Evolutionary conservation across 2,113 vertebrate species (phyloP), one percentile per base, ranked within the genome.

Genomic region (Myrmophylax atrothorax): DNA sequence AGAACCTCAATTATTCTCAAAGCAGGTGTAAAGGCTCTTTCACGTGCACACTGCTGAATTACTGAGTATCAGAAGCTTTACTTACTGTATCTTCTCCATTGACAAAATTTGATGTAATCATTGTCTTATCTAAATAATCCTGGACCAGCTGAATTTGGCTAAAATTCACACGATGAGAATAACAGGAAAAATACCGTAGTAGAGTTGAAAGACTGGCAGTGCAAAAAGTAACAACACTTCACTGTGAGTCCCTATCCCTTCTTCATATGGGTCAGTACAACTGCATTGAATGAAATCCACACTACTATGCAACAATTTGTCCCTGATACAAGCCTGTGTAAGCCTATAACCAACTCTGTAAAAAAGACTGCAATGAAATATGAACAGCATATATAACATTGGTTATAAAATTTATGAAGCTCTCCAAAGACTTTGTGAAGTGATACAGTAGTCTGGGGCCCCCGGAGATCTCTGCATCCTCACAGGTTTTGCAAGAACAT

Each of bases 401-500:
- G 7, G 14, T 63, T 73, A 60, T 25, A 64, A 77, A 59, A 69
- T 50, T 62, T 53, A 82, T 53, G 13, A 75, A 40, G 26, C 9
- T 84, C 26, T 81, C 26, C 64, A 67, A n/a, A 87, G 53, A 89
- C 18, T 60, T 59, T 84, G 29, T 14, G 49, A 92, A 80, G 26
- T 12, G 31, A 29, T 10, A 87, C 9, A 46, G 24, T 28, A 89
- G 9, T 13, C 24, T 84, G n/a, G 31, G 42, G 78, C 89, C 22
- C 19, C 10, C 5, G 0, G 0, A 38, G n/a, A 88, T 19, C 12
- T 78, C 40, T 63, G 13, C 4, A 2, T 62, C 20, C 68, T 80
- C 35, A 46, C 22, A 80, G 44, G 23, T 33, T 76, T 42, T 63
- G 12, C 38, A 18, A 72, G 29, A 75, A 62, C 0, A 1, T 46